Evolutionary conservation across 2,797 vertebrate species (phyloP).

Genomic region (Enteromius viviparus): DNA sequence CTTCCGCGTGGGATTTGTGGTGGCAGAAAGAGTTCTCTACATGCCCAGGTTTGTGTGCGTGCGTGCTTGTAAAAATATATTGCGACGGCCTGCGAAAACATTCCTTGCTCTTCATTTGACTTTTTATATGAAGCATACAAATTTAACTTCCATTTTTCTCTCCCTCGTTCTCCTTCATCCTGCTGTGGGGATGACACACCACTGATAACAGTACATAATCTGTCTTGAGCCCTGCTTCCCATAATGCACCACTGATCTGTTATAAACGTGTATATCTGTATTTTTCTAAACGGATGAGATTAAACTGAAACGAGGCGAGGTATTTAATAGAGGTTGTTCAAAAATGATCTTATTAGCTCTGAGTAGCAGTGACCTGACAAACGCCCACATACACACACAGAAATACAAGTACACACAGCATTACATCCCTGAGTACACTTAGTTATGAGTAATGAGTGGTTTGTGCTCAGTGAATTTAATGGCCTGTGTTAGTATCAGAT

Average conservation of each 20-base stretch:
- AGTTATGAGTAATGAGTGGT: slow-evolving; percentile 26
- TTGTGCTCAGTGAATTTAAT: slow-evolving; percentile 33
- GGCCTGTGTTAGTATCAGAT: slow-evolving; percentile 27
- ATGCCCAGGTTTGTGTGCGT: slow-evolving; percentile 84
- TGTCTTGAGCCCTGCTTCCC: slow-evolving; percentile 32
- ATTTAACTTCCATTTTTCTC: slow-evolving; percentile 23
- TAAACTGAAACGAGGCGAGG: slow-evolving; percentile 8
- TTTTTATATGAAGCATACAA: background rate
- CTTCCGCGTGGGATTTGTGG: slow-evolving; percentile 97
- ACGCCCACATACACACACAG: background rate
- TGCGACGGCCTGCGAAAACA: background rate
- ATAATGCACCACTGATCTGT: slow-evolving; percentile 31
- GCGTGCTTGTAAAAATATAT: slow-evolving; percentile 23
- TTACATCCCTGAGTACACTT: slow-evolving; percentile 3
- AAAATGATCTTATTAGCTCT: slow-evolving; percentile 47
- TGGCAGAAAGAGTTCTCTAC: slow-evolving; percentile 96
- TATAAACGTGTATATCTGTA: background rate
- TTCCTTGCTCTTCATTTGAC: background rate
- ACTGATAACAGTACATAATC: slow-evolving; percentile 43
- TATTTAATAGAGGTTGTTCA: slow-evolving; percentile 36
- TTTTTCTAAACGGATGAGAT: slow-evolving; percentile 16
- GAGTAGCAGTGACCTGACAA: slow-evolving; percentile 2
- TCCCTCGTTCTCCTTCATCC: background rate
- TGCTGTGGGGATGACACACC: background rate
- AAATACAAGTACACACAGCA: background rate